Conservation (phyloP, 2,113 vertebrate species). For the Cyphomyrus plagiostoma region DNA sequence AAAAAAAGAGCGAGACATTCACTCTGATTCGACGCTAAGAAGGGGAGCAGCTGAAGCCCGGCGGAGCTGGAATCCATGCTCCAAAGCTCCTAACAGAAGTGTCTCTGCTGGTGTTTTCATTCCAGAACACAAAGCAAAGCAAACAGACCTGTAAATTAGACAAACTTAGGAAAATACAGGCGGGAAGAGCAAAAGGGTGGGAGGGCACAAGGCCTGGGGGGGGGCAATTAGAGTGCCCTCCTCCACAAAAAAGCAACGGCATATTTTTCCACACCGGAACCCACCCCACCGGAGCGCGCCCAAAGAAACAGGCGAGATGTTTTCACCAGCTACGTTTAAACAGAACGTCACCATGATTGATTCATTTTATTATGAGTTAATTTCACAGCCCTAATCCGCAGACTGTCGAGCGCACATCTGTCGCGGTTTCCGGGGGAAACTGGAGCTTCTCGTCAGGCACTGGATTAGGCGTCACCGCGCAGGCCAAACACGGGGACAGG, state of each 20-base stretch:
- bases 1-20: not conserved
- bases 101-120: not conserved
- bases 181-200: not conserved
- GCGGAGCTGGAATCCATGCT: not conserved
- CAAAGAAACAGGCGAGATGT: slow-evolving; percentile 17
- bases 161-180: slow-evolving; percentile 29
- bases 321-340: slow-evolving; percentile 33
- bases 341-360: slow-evolving; percentile 33
- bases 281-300: not conserved
- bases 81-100: not conserved
- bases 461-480: slow-evolving; percentile 15
- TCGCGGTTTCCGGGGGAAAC: not conserved
- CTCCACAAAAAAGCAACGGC: slow-evolving; percentile 5
- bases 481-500: not conserved
- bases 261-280: slow-evolving; percentile 23
- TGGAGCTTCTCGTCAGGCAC: slow-evolving; percentile 9
- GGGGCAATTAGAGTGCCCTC: slow-evolving; percentile 16
- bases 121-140: slow-evolving; percentile 22
- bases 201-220: not conserved
- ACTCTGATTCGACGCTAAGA: slow-evolving; percentile 1
- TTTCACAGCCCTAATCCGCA: slow-evolving; percentile 32
- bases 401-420: slow-evolving; percentile 27
- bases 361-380: slow-evolving; percentile 35
- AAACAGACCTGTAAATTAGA: slow-evolving; percentile 35
- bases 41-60: not conserved